phyloP scores from a whole-genome alignment of 2,113 vertebrate species.

The Anolis carolinensis region DNA sequence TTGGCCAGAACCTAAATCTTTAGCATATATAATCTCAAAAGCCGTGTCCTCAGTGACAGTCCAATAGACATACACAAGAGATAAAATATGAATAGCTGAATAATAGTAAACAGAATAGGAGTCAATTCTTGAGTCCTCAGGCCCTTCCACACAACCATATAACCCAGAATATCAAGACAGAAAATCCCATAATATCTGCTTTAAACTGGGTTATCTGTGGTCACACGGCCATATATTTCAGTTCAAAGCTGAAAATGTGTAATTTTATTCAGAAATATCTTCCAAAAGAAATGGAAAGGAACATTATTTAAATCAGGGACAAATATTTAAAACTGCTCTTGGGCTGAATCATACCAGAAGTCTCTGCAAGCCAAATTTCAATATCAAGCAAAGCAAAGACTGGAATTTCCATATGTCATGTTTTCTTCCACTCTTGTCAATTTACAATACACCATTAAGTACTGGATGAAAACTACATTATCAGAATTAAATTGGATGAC shows the following conservation, averaged over 20 bases:
- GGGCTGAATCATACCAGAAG: background rate
- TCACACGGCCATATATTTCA: too few species aligned
- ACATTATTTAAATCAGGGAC: background rate
- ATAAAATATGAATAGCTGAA: background rate
- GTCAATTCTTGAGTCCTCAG: background rate
- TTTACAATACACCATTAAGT: constrained; percentile 20
- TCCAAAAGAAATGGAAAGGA: background rate
- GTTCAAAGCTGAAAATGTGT: too few species aligned
- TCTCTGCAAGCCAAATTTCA: background rate
- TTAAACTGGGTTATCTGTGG: too few species aligned
- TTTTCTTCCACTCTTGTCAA: constrained; percentile 22
- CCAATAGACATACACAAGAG: background rate
- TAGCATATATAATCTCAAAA: background rate
- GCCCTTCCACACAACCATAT: too few species aligned
- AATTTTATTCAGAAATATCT: too few species aligned
- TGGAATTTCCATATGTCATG: background rate
- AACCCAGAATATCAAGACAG: too few species aligned
- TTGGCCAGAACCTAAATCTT: background rate
- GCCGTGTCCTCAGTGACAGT: background rate
- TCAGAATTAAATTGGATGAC: background rate
- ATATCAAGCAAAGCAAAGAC: background rate
- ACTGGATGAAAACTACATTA: background rate
- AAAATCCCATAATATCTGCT: too few species aligned
- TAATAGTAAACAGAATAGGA: background rate
- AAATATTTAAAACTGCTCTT: background rate